Conservation (phyloP, 2,797 vertebrate genomes). For the Lophotriccus pileatus region DNA sequence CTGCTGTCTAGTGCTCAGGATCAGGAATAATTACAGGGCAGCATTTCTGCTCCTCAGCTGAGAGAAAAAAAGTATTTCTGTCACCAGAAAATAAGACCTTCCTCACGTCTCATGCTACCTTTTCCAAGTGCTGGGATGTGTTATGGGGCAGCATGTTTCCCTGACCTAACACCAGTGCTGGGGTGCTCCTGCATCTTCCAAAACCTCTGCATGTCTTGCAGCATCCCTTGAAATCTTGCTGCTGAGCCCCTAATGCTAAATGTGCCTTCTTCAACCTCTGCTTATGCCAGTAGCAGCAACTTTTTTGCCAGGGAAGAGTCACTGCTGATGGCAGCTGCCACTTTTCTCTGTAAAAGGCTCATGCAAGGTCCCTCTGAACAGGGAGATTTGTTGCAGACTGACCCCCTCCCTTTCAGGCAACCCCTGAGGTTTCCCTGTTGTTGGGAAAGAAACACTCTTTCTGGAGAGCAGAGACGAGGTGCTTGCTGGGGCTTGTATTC, state of each 20-base stretch:
- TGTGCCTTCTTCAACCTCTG: not conserved
- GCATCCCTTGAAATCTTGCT: not conserved
- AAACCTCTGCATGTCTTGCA: not conserved
- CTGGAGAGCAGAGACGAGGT: not conserved
- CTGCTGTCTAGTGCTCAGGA: not conserved
- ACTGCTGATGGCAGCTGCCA: not conserved
- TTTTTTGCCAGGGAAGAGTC: not conserved
- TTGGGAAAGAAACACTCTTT: not conserved
- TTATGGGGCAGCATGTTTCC: not conserved
- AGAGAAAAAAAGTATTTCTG: not conserved
- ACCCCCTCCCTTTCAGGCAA: not conserved
- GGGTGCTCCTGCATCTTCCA: rapidly evolving
- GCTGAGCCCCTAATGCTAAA: not conserved
- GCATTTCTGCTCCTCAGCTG: not conserved
- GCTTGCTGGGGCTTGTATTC: not conserved
- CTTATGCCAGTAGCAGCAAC: not conserved
- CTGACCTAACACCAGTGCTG: not conserved
- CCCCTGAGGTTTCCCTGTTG: not conserved
- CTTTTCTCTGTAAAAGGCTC: not conserved
- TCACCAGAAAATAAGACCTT: not conserved
- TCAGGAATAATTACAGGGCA: not conserved
- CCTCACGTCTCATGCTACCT: not conserved
- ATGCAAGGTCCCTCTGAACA: not conserved
- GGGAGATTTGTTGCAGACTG: not conserved
- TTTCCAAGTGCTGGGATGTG: not conserved